phyloP scores from a whole-genome alignment of 2,888 invertebrate species.

The Phengaris arion region DNA sequence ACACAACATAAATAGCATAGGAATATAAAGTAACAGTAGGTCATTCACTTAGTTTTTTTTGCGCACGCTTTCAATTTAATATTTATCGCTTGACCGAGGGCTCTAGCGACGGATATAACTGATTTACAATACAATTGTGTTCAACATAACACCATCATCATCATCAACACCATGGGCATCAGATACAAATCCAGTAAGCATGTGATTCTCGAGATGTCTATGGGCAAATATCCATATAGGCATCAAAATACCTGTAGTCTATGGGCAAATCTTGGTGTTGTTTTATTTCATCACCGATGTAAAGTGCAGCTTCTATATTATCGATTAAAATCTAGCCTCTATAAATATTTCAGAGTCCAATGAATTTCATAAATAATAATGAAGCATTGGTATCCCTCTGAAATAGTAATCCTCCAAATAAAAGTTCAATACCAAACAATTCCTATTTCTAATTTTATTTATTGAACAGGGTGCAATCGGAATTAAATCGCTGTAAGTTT shows the following conservation, averaged over 20 bases:
- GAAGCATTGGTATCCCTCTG: not conserved
- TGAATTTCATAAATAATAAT: not conserved
- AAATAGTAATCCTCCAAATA: conserved; percentile 1
- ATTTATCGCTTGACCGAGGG: conserved; percentile 4
- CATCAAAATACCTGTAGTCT: not conserved
- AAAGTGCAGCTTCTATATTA: not conserved
- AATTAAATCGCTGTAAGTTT: conserved; percentile 1
- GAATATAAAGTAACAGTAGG: not conserved
- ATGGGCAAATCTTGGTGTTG: not conserved
- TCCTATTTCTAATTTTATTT: not conserved
- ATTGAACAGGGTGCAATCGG: conserved; percentile 4
- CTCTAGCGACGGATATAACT: not conserved
- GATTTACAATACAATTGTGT: conserved; percentile 4
- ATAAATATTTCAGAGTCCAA: not conserved
- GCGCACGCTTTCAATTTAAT: conserved; percentile 17
- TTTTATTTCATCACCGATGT: not conserved
- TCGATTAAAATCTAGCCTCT: not conserved
- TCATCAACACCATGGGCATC: not conserved
- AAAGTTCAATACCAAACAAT: not conserved
- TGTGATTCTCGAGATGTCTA: not conserved
- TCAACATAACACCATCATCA: not conserved
- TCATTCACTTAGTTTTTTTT: conserved; percentile 4
- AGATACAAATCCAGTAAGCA: not conserved
- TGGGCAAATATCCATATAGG: not conserved
- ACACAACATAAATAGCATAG: not conserved